Percentiles rank a stretch among this genome's conserved stretches.
These are phyloP conservation scores for Azorinus chamasolen DNA, from an alignment of 2,888 invertebrate species.

Conservation along the genomic window DNA sequence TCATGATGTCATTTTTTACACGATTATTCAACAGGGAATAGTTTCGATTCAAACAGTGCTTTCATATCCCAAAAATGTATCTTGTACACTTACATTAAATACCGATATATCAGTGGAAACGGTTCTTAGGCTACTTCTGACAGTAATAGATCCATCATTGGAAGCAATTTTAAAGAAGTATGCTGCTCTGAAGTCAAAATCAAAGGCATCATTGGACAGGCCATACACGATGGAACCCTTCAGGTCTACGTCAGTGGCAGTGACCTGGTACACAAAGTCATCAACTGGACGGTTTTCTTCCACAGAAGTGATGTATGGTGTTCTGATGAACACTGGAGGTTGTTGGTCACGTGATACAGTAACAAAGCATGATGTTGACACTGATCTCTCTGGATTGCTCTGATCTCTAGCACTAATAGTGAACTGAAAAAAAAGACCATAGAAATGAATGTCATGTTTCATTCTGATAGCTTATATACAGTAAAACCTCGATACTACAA, in stretches of 20 bases:
- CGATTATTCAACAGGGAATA: no score
- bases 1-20: no score
- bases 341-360: conserved; percentile 62
- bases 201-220: conserved; percentile 70
- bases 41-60: no score
- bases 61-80: no score
- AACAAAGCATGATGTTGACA: conserved; percentile 58
- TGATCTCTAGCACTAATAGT: conserved; percentile 68
- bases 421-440: conserved; percentile 60
- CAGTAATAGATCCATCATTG: conserved; percentile 69
- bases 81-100: conserved; percentile 46
- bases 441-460: no score
- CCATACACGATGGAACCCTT: conserved; percentile 67
- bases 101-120: conserved; percentile 57
- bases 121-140: conserved; percentile 69
- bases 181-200: conserved; percentile 77
- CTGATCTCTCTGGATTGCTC: conserved; percentile 69
- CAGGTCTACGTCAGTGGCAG: conserved; percentile 73
- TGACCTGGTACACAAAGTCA: conserved; percentile 65
- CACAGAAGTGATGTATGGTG: conserved; percentile 65
- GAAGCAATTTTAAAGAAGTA: conserved; percentile 76
- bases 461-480: no score
- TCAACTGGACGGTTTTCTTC: conserved; percentile 59
- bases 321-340: conserved; percentile 65
- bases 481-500: no score